Evolutionary conservation across 2,888 invertebrate species (phyloP).

Genomic region (Carterocephalus palaemon): DNA sequence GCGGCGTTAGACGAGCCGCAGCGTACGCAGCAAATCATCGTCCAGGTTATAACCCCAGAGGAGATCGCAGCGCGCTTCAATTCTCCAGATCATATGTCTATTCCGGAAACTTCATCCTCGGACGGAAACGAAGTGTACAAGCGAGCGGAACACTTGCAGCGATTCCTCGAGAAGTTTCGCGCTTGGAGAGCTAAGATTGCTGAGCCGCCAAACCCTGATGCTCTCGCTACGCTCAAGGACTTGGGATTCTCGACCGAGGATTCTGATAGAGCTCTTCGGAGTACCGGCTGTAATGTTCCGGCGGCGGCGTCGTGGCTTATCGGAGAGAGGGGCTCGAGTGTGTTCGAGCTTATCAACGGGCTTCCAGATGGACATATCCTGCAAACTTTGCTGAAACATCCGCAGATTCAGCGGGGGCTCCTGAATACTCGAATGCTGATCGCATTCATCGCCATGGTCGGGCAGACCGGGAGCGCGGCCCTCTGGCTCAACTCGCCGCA

Average conservation of each 20-base stretch:
- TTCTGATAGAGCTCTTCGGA: slow-evolving; percentile 55
- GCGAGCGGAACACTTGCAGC: slow-evolving; percentile 59
- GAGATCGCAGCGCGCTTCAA: slow-evolving; percentile 57
- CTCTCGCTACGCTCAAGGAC: slow-evolving; percentile 52
- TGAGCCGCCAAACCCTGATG: slow-evolving; percentile 55
- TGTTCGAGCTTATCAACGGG: slow-evolving; percentile 65
- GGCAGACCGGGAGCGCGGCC: slow-evolving; percentile 63
- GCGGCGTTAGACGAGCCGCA: slow-evolving; percentile 63
- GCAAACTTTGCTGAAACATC: slow-evolving; percentile 62
- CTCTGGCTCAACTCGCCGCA: slow-evolving; percentile 71
- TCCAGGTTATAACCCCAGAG: slow-evolving; percentile 65
- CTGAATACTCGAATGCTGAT: slow-evolving; percentile 68
- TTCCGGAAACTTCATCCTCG: slow-evolving; percentile 24
- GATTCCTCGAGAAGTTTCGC: slow-evolving; percentile 65
- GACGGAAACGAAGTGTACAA: slow-evolving; percentile 42
- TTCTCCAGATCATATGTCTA: slow-evolving; percentile 28
- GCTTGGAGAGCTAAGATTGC: slow-evolving; percentile 57
- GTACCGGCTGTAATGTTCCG: slow-evolving; percentile 64
- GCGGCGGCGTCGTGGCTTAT: slow-evolving; percentile 69
- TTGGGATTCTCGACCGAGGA: slow-evolving; percentile 58
- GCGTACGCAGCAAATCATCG: slow-evolving; percentile 41
- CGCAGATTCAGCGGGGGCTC: slow-evolving; percentile 66
- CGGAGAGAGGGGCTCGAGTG: slow-evolving; percentile 66
- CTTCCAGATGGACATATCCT: slow-evolving; percentile 63
- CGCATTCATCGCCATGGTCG: slow-evolving; percentile 71